A percentile compares a stretch with the other conserved stretches of the same genome.
Evolutionary conservation across 1,140 invertebrate species (phyloP).

Genomic region (Microvelia longipes): DNA sequence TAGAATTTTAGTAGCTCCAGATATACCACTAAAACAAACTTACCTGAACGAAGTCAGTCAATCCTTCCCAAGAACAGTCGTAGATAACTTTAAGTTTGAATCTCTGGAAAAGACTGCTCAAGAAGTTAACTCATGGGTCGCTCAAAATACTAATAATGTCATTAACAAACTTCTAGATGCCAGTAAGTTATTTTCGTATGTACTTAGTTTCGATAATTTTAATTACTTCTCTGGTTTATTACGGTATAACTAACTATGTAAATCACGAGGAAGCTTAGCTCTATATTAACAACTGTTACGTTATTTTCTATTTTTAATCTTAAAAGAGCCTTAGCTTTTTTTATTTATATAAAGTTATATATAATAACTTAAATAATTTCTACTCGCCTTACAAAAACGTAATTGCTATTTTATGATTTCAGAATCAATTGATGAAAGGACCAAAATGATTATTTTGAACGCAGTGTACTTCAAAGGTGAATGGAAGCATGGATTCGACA

Average conservation of each 20-base stretch:
- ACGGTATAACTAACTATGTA: too few relatives aligned
- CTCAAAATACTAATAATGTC: not conserved
- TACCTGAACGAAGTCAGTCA: not conserved
- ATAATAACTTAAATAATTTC: too few relatives aligned
- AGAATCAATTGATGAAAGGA: too few relatives aligned
- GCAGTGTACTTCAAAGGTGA: not conserved
- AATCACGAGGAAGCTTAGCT: too few relatives aligned
- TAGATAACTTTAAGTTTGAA: not conserved
- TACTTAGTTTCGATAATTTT: not conserved
- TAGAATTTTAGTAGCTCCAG: not conserved
- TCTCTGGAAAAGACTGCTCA: not conserved
- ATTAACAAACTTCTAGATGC: not conserved
- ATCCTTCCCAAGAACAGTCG: not conserved
- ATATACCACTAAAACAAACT: not conserved
- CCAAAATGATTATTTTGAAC: not conserved
- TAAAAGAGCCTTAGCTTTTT: too few relatives aligned
- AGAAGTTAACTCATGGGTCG: not conserved
- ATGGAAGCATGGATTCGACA: not conserved
- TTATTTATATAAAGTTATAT: too few relatives aligned
- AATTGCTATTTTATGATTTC: too few relatives aligned
- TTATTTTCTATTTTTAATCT: too few relatives aligned
- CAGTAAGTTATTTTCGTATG: not conserved
- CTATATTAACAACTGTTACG: too few relatives aligned
- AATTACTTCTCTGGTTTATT: too few relatives aligned
- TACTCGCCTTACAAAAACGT: too few relatives aligned